Conservation (phyloP, 2,113 vertebrate genomes). For the Trichechus manatus region DNA sequence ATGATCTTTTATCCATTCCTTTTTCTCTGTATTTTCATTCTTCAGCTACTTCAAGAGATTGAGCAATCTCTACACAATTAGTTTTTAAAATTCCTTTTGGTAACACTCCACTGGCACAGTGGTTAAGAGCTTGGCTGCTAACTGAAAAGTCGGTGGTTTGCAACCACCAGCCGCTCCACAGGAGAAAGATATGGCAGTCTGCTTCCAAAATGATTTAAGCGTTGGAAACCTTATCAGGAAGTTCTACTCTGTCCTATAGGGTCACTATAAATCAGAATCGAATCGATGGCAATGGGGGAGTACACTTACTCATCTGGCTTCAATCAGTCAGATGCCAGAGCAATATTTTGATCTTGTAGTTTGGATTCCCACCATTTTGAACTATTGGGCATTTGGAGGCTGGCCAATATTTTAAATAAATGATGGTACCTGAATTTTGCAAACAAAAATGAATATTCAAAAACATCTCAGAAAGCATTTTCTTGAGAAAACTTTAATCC, state of each 20-base stretch:
- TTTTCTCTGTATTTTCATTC: background rate
- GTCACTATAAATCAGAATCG: background rate
- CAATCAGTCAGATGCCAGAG: background rate
- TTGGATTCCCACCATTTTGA: background rate
- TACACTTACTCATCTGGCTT: background rate
- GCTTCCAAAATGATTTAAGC: background rate
- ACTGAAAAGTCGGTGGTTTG: background rate
- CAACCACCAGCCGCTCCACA: background rate
- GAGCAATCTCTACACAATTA: constrained; percentile 31
- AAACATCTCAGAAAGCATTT: constrained; percentile 27
- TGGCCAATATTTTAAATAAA: constrained; percentile 48
- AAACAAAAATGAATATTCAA: background rate
- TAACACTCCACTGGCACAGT: background rate
- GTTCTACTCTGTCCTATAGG: background rate
- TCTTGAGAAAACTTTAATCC: constrained; percentile 36
- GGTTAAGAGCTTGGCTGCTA: background rate
- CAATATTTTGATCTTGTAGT: constrained; percentile 27
- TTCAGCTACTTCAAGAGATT: constrained; percentile 1
- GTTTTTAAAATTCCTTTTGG: background rate
- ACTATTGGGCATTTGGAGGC: constrained; percentile 25
- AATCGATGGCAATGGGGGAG: background rate
- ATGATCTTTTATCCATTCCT: background rate
- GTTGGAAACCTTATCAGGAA: background rate
- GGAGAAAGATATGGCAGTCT: background rate
- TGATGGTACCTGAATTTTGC: constrained; percentile 15